Base-by-base conservation (phyloP, 2,113 vertebrate species). In the Menura novaehollandiae region DNA sequence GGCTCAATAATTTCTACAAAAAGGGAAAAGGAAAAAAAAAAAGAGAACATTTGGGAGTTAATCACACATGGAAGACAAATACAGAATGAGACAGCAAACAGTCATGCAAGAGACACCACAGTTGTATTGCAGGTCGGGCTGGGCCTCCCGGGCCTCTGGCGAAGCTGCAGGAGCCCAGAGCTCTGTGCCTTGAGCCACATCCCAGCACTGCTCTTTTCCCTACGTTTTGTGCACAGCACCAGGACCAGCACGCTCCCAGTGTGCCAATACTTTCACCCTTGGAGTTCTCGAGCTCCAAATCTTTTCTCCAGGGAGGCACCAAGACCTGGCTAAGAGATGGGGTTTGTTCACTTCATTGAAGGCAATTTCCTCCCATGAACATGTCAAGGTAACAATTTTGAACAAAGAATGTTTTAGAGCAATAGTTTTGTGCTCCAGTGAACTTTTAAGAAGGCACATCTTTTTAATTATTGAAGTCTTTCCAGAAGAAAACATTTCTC, bases 1-100 rank as follows among this genome's bases (percentile, higher is more conserved):
- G 99, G 98, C 97, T 99, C 99, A 99, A 99, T 99, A 99, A 99
- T 98, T 98, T 99, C 99, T 99, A 99, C 98, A 99, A 98, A 99
- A 98, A 97, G 97, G 98, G 97, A 97, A 97, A 98, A 98, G 89
- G 97, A 96, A 97, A 97, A 95, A 97, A 97, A 97, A 97, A 98
- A 98, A 98, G 96, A 98, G 98, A 99, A 99, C 98, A 98, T 99
- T 97, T 97, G 99, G 98, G 98, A 98, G 98, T 99, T 99, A 99
- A 99, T 99, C 98, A 98, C 98, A 99, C 97, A 97, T 93, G 98
- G 97, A 97, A 98, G 98, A 98, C 98, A 98, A 96, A 96, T 96
- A 97, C 96, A 95, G 93, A 97, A 97, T 96, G 98, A 98, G 98
- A 98, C 98, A 98, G 95, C 97, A 97, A 97, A 98, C 97, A 97